Evolutionary conservation across 1,140 invertebrate species (phyloP), one percentile per base, ranked within the genome.

Genomic region (Drosophila carrolli): DNA sequence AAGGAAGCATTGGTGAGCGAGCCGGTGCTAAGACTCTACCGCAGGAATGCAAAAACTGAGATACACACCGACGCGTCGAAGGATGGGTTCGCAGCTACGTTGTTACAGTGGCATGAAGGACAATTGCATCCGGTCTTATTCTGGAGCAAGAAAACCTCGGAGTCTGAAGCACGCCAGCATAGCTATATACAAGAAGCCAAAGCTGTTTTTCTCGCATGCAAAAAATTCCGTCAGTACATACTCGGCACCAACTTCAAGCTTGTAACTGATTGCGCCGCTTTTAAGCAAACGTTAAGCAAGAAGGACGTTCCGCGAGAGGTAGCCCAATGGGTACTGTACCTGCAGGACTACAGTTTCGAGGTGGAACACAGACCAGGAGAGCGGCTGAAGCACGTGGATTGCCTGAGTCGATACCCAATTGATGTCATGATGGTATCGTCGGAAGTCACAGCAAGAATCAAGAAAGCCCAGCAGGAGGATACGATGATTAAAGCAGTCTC

Each of bases 211-310:
- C 38, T 40, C 38, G 38, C 13, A 40, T 40, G 38, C 38, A 40
- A 40, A n/a, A n/a, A n/a, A n/a, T 40, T 40, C 38, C 38, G 38
- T 40, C 38, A 40, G 38, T 40, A 40, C 38, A 40, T 40, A 40
- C 4, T 40, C 38, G 38, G 13, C n/a, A n/a, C n/a, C n/a, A n/a
- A n/a, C n/a, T n/a, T n/a, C n/a, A n/a, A n/a, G n/a, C n/a, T n/a
- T n/a, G n/a, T n/a, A n/a, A n/a, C 38, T 40, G 38, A 40, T 40
- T 40, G 13, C 38, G 38, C 38, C 38, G 38, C 38, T 40, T 40
- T n/a, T 40, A 40, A 40, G 5, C 38, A 40, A 40, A 40, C 38
- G 38, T 40, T 40, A 40, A 40, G 38, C 38, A 40, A 40, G 13
- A 40, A n/a, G 38, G 38, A 40, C 38, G 13, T 40, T 40, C 38